Evolutionary conservation across 2,797 vertebrate species (phyloP).

Genomic region (Geotrypetes seraphini): DNA sequence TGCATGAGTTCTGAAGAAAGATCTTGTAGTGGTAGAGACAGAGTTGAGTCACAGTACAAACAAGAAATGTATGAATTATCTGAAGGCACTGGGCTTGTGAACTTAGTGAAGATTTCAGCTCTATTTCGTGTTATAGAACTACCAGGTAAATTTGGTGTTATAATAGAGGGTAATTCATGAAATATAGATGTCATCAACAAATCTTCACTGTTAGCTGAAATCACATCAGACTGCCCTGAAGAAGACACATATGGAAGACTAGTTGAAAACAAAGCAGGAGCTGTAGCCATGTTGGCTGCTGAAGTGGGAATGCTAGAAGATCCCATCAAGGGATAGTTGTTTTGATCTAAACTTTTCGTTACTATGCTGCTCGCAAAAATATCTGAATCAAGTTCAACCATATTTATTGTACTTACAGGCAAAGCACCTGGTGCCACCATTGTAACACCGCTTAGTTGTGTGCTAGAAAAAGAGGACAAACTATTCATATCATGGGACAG

Average conservation of each 20-base stretch:
- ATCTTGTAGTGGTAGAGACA: conserved; percentile 45
- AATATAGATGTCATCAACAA: conserved; percentile 8
- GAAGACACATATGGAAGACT: conserved; percentile 11
- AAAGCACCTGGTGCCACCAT: not conserved
- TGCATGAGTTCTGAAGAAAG: conserved; percentile 52
- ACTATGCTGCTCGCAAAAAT: not conserved
- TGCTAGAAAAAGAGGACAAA: not conserved
- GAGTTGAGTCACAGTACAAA: conserved; percentile 48
- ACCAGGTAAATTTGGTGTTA: conserved; percentile 5
- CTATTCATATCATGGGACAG: not conserved
- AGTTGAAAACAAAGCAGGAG: not conserved
- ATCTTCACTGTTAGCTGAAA: not conserved
- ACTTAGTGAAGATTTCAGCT: conserved; percentile 1
- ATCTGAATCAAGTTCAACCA: not conserved
- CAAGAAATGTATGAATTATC: conserved; percentile 48
- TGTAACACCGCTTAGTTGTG: not conserved
- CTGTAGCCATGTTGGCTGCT: not conserved
- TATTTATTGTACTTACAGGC: not conserved
- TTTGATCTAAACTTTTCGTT: conserved; percentile 2
- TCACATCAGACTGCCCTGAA: not conserved
- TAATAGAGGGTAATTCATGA: not conserved
- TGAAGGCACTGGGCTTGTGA: conserved; percentile 42
- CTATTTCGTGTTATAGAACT: conserved; percentile 4
- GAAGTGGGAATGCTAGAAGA: not conserved
- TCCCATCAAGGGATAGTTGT: not conserved